A percentile compares a stretch with the other conserved stretches of the same genome.
These are phyloP conservation scores for Archips xylosteana DNA, from an alignment of 2,888 invertebrate genomes.

Conservation along the genomic window DNA sequence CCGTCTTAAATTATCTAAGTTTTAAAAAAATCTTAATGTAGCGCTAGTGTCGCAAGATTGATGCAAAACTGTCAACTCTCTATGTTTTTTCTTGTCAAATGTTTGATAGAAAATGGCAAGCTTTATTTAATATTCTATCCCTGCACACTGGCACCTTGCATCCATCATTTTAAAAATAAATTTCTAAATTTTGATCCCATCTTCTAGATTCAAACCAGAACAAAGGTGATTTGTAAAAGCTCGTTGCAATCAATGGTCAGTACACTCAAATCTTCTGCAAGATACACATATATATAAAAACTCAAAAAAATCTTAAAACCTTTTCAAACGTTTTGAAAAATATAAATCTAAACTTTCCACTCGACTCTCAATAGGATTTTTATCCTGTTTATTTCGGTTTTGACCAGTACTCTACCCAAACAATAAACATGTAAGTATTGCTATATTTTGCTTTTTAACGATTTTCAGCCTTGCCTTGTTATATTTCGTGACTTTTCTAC, in stretches of 20 bases:
- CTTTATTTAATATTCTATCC: slow-evolving; percentile 28
- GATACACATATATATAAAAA: slow-evolving; percentile 53
- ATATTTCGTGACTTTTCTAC: too few relatives aligned
- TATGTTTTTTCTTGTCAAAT: not conserved
- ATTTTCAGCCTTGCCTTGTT: not conserved
- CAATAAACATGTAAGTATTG: slow-evolving; percentile 55
- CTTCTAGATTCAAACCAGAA: slow-evolving; percentile 53
- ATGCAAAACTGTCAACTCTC: too few relatives aligned
- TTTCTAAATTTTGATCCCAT: not conserved
- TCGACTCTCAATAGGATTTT: slow-evolving; percentile 7
- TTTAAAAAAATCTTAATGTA: not conserved
- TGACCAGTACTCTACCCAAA: slow-evolving; percentile 42
- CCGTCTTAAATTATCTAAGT: too few relatives aligned
- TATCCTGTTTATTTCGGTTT: slow-evolving; percentile 13
- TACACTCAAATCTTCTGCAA: slow-evolving; percentile 65
- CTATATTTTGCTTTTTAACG: not conserved
- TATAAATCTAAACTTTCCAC: not conserved
- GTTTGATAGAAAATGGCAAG: slow-evolving; percentile 15
- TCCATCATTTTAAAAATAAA: slow-evolving; percentile 37
- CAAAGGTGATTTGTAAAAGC: slow-evolving; percentile 59
- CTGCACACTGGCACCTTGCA: slow-evolving; percentile 12
- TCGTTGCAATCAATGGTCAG: slow-evolving; percentile 49
- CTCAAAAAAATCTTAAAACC: slow-evolving; percentile 52
- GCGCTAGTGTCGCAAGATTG: not conserved
- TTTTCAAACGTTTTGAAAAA: slow-evolving; percentile 46